Percentiles rank a stretch among this genome's conserved stretches.
Conservation (phyloP, 2,888 invertebrate species). For the Ypsolopha sequella region DNA sequence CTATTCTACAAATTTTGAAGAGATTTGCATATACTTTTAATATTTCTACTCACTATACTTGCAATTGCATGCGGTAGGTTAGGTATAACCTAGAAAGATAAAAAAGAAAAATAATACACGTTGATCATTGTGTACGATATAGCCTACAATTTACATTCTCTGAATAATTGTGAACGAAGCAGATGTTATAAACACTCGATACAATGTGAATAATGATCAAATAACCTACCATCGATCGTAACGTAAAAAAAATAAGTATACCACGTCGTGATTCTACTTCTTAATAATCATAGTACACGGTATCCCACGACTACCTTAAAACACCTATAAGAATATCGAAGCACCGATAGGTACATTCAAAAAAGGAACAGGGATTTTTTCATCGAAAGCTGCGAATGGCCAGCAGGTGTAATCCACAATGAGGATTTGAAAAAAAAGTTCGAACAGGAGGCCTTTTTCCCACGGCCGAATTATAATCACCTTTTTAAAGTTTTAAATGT, state of each 20-base stretch:
- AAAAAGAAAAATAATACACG: neutral
- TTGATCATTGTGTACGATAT: neutral
- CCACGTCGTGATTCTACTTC: conserved; percentile 59
- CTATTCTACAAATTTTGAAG: too few species aligned
- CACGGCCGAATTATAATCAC: conserved; percentile 33
- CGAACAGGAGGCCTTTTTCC: conserved; percentile 68
- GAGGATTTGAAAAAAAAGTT: conserved; percentile 60
- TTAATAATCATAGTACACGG: conserved; percentile 60
- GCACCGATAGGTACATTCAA: conserved; percentile 42
- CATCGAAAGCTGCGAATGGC: conserved; percentile 58
- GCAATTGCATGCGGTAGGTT: conserved; percentile 51
- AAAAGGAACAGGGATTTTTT: conserved; percentile 40
- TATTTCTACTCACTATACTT: too few species aligned
- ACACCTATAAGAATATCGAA: conserved; percentile 38
- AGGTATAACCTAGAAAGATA: neutral
- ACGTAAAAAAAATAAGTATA: conserved; percentile 45
- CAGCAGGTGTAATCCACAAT: conserved; percentile 60
- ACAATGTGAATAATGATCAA: conserved; percentile 57
- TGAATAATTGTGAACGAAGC: conserved; percentile 24
- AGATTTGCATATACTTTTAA: too few species aligned
- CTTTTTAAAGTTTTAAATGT: conserved; percentile 1
- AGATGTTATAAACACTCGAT: conserved; percentile 2
- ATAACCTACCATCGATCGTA: conserved; percentile 56
- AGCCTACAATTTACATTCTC: conserved; percentile 7
- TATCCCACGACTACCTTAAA: conserved; percentile 68